Evolutionary conservation across 2,113 vertebrate genomes (phyloP).

Genomic region (Dinomys branickii): DNA sequence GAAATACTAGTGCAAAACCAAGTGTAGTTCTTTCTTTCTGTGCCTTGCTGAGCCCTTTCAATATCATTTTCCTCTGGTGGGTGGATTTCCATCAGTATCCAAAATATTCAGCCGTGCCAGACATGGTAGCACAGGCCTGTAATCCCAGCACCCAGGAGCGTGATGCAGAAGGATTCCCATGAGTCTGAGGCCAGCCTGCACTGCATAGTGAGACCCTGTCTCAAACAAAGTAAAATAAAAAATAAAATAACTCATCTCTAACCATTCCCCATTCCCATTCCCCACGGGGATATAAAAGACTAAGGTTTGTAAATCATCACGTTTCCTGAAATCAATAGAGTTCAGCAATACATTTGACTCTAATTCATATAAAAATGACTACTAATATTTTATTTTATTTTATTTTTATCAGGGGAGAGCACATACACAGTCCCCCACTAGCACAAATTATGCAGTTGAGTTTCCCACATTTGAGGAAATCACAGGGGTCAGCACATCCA

Average conservation of each 20-base stretch:
- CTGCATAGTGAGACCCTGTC: neutral
- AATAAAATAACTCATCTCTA: neutral
- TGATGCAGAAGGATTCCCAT: neutral
- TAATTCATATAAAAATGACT: neutral
- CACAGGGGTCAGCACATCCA: no score
- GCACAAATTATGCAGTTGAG: no score
- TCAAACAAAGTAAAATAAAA: neutral
- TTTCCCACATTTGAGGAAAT: no score
- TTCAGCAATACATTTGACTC: neutral
- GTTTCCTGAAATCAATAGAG: neutral
- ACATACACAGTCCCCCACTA: no score
- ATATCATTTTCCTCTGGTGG: neutral
- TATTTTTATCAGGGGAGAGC: no score
- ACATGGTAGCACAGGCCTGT: neutral
- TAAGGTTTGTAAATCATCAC: neutral
- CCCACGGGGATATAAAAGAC: neutral
- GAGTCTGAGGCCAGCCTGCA: neutral
- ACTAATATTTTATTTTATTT: conserved; percentile 33
- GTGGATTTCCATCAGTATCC: neutral
- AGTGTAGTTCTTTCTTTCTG: neutral
- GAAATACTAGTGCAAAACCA: neutral
- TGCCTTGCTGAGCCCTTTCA: neutral
- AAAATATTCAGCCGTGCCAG: neutral
- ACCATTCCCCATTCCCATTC: neutral
- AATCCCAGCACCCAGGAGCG: neutral